Evolutionary conservation across 2,888 invertebrate species (phyloP).

Genomic region (Noctua pronuba): DNA sequence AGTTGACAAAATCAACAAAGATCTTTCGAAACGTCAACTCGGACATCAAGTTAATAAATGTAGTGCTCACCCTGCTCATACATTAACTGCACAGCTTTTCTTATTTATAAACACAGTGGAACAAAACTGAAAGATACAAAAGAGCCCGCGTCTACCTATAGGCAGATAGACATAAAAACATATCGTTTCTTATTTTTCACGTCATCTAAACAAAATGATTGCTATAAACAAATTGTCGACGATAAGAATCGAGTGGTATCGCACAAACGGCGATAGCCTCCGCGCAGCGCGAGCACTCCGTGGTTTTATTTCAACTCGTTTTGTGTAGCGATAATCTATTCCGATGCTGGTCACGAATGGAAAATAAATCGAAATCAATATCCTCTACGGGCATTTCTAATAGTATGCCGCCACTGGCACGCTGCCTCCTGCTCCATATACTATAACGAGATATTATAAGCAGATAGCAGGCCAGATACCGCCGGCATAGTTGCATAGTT

Average conservation of each 20-base stretch:
- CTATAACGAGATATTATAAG: conserved; percentile 45
- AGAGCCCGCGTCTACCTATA: conserved; percentile 33
- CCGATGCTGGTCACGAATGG: conserved; percentile 82
- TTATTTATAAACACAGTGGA: conserved; percentile 44
- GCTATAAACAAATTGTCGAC: conserved; percentile 73
- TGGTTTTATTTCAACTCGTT: conserved; percentile 73
- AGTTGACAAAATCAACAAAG: conserved; percentile 24
- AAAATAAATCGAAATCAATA: conserved; percentile 89
- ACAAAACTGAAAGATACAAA: conserved; percentile 54
- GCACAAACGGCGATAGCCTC: conserved; percentile 70
- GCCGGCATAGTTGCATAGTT: conserved; percentile 53
- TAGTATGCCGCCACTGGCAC: conserved; percentile 76
- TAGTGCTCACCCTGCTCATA: conserved; percentile 19
- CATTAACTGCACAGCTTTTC: conserved; percentile 36
- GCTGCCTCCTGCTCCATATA: conserved; percentile 57
- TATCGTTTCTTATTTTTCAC: conserved; percentile 67
- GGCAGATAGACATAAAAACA: conserved; percentile 59
- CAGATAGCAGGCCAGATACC: conserved; percentile 41
- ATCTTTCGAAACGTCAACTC: conserved; percentile 28
- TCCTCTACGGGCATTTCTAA: conserved; percentile 82
- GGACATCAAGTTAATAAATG: conserved; percentile 31
- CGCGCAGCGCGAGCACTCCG: conserved; percentile 56
- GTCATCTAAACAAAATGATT: conserved; percentile 70
- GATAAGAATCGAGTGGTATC: conserved; percentile 71
- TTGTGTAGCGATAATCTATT: conserved; percentile 82